Conservation (phyloP, 2,113 vertebrate genomes). For the Oryzias woworae region DNA sequence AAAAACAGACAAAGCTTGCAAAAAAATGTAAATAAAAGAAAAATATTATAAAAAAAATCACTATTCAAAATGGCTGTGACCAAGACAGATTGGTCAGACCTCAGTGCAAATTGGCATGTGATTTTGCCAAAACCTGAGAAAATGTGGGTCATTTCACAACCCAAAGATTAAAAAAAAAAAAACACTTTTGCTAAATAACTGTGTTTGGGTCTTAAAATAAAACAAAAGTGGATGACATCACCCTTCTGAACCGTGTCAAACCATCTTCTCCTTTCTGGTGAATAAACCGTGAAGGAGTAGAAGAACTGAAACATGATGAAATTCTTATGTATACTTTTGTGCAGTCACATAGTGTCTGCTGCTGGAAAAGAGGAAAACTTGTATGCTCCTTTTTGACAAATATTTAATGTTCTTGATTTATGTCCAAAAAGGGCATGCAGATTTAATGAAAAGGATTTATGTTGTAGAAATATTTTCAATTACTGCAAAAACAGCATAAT, state of each 20-base stretch:
- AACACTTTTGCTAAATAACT: too few relatives aligned
- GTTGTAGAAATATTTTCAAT: neutral
- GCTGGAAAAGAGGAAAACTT: conserved; percentile 6
- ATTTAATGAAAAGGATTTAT: neutral
- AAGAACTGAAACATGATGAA: conserved; percentile 6
- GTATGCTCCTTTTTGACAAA: too few relatives aligned
- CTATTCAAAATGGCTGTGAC: conserved; percentile 44
- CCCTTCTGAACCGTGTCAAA: too few relatives aligned
- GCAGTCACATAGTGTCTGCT: conserved; percentile 4
- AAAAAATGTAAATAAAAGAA: neutral
- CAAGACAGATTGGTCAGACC: conserved; percentile 49
- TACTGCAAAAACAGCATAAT: neutral
- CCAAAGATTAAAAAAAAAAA: too few relatives aligned
- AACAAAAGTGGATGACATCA: too few relatives aligned
- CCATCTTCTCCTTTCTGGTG: neutral
- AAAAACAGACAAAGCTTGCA: neutral
- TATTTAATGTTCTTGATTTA: too few relatives aligned
- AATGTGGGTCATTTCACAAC: neutral
- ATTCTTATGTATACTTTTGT: conserved; percentile 17
- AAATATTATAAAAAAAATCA: conserved; percentile 30
- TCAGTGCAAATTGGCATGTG: conserved; percentile 33
- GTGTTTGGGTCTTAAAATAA: too few relatives aligned
- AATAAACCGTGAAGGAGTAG: neutral
- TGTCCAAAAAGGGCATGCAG: neutral
- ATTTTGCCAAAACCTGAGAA: conserved; percentile 36